A percentile compares a stretch with the other conserved stretches of the same genome.
Evolutionary conservation across 1,140 invertebrate species (phyloP).

Genomic region (Andricus grossulariae): DNA sequence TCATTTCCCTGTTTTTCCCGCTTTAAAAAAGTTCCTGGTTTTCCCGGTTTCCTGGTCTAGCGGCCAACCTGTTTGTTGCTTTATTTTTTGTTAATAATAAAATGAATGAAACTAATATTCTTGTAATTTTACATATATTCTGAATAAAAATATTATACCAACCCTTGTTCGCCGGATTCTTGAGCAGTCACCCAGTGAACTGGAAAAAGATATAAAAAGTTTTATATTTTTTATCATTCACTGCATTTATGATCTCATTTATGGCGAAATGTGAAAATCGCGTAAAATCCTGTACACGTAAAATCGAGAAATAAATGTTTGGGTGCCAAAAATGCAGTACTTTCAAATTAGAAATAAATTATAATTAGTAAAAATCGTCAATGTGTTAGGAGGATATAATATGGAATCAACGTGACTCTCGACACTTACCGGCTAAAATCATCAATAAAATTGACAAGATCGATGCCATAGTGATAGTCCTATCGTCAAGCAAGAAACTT

Average conservation of each 20-base stretch:
- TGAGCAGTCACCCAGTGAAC: slow-evolving; percentile 8
- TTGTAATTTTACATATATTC: no score
- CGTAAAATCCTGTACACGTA: neutral
- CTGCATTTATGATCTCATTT: neutral
- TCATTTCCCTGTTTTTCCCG: no score
- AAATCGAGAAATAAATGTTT: neutral
- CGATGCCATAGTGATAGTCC: slow-evolving; percentile 43
- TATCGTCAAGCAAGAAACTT: slow-evolving; percentile 41
- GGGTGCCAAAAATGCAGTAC: neutral
- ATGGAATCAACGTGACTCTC: neutral
- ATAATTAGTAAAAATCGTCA: neutral
- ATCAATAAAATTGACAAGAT: slow-evolving; percentile 35
- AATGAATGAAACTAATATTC: no score
- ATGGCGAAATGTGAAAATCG: neutral
- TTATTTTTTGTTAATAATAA: no score
- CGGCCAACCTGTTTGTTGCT: no score
- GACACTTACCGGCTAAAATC: slow-evolving; percentile 46
- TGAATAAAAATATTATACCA: slow-evolving; percentile 27
- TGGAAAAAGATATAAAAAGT: slow-evolving; percentile 22
- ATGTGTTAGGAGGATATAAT: neutral
- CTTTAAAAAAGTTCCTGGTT: no score
- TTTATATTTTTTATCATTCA: neutral
- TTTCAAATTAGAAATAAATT: neutral
- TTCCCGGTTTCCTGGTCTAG: no score
- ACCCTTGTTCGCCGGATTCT: slow-evolving; percentile 33